These are phyloP conservation scores for Cyanocitta stelleri DNA, from an alignment of 2,113 vertebrate genomes.

Conservation along the genomic window DNA sequence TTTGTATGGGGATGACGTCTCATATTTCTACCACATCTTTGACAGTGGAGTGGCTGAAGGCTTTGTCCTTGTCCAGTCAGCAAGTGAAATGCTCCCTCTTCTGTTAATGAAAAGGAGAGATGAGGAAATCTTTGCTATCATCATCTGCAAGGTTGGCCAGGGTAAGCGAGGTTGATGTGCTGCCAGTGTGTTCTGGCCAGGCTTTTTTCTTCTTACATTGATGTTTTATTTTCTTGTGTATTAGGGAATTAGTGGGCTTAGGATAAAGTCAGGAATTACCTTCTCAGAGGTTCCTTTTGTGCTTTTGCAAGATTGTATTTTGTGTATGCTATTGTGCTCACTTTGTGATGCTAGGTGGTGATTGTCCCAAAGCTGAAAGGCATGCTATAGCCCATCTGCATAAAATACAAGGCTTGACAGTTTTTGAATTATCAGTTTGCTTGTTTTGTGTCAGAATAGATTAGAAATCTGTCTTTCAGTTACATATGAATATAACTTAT, in stretches of 20 bases:
- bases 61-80: not conserved
- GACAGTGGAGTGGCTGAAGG: not conserved
- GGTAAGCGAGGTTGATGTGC: not conserved
- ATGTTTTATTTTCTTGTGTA: not conserved
- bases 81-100: not conserved
- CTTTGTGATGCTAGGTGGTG: not conserved
- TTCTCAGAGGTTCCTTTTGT: not conserved
- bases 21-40: not conserved
- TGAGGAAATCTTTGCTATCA: not conserved
- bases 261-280: not conserved
- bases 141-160: not conserved
- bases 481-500: accelerated
- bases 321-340: not conserved
- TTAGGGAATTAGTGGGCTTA: not conserved
- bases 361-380: not conserved
- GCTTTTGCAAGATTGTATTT: not conserved
- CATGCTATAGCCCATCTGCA: not conserved
- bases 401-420: not conserved
- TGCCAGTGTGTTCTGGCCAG: not conserved
- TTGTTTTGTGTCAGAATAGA: not conserved
- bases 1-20: not conserved
- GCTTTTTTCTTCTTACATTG: not conserved
- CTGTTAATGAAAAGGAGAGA: not conserved
- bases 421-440: not conserved
- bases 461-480: not conserved